Conservation (phyloP, 2,113 vertebrate genomes). For the Megalops atlanticus region DNA sequence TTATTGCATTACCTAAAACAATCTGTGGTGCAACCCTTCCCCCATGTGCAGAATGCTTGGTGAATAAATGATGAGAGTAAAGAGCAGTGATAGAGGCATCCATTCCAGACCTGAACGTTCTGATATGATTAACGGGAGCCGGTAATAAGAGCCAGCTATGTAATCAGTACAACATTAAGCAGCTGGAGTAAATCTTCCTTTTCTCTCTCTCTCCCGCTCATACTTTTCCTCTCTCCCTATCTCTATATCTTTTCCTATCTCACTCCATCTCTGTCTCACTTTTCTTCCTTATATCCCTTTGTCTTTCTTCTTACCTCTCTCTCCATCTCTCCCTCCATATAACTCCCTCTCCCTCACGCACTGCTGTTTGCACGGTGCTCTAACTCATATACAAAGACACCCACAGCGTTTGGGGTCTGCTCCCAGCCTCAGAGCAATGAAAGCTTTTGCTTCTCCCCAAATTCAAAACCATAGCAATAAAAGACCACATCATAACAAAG, state of each 20-base stretch:
- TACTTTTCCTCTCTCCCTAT: background rate
- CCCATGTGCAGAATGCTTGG: background rate
- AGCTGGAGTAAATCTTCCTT: slow-evolving; percentile 25
- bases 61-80: slow-evolving; percentile 14
- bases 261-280: background rate
- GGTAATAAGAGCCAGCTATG: slow-evolving; percentile 14
- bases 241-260: background rate
- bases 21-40: background rate
- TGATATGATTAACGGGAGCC: slow-evolving; percentile 30
- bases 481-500: background rate
- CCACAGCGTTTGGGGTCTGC: background rate
- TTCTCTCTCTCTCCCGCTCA: slow-evolving; percentile 2
- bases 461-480: background rate
- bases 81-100: background rate
- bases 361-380: background rate
- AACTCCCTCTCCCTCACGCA: background rate
- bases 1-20: slow-evolving; percentile 30
- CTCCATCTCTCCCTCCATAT: background rate
- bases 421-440: background rate
- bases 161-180: slow-evolving; percentile 36
- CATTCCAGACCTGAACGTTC: slow-evolving; percentile 13
- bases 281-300: no score
- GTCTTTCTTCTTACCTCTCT: background rate
- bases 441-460: background rate
- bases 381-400: slow-evolving; percentile 22